phyloP scores from a whole-genome alignment of 2,113 vertebrate genomes.

The Theristicus caerulescens region DNA sequence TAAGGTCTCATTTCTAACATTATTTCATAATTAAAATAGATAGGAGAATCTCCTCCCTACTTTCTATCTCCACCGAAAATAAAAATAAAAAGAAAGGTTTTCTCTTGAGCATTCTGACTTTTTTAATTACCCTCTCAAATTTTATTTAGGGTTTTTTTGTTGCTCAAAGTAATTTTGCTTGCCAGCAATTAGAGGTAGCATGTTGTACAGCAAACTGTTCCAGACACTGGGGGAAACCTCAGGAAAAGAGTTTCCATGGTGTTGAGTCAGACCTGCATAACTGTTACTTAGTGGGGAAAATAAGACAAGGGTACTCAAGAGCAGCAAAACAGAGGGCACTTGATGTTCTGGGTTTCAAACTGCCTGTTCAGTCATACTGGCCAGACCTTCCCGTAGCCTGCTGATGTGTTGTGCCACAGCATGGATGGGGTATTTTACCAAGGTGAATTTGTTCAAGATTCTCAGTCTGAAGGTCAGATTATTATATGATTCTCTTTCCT shows the following conservation, averaged over 20 bases:
- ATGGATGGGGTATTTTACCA: neutral
- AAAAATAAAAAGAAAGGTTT: neutral
- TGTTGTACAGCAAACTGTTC: neutral
- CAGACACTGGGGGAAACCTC: neutral
- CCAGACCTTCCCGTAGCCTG: neutral
- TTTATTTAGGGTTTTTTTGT: neutral
- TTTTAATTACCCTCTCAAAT: slow-evolving; percentile 31
- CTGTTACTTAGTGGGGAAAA: neutral
- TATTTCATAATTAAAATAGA: slow-evolving; percentile 25
- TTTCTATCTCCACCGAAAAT: neutral
- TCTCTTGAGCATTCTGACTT: neutral
- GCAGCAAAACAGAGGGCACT: neutral
- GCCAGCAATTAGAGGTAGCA: neutral
- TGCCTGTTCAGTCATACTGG: neutral
- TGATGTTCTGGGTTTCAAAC: neutral
- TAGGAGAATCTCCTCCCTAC: neutral
- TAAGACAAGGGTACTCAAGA: neutral
- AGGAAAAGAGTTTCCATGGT: slow-evolving; percentile 42
- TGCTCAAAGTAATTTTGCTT: slow-evolving; percentile 5
- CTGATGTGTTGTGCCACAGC: neutral
- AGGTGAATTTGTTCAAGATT: neutral
- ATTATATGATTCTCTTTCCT: neutral
- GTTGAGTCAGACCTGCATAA: neutral
- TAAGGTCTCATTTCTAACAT: neutral
- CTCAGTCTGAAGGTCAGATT: neutral